Conservation (phyloP, 1,140 invertebrate genomes). For the Ceratoteleas bidentatus region DNA sequence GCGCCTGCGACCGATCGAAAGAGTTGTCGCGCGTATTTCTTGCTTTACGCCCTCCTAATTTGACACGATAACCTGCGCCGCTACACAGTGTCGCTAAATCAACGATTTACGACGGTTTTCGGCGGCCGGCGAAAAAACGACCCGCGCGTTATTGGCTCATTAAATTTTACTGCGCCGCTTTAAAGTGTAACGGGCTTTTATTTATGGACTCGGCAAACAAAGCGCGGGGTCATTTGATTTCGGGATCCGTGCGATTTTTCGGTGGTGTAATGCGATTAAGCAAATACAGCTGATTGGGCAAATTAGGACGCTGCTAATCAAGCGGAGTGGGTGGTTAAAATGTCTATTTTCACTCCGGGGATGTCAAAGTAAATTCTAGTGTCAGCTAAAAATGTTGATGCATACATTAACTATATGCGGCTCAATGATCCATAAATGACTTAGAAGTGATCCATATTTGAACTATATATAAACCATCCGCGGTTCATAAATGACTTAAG, state of each 20-base stretch:
- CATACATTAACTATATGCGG: too few relatives aligned
- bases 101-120: slow-evolving; percentile 44
- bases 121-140: slow-evolving; percentile 17
- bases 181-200: not conserved
- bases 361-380: too few relatives aligned
- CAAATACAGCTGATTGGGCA: too few relatives aligned
- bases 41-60: slow-evolving; percentile 69
- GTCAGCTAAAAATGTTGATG: too few relatives aligned
- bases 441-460: too few relatives aligned
- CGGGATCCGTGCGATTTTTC: not conserved
- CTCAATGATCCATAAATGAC: too few relatives aligned
- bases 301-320: too few relatives aligned
- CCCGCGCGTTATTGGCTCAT: slow-evolving; percentile 25
- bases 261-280: too few relatives aligned
- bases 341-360: too few relatives aligned
- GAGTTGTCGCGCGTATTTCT: slow-evolving; percentile 53
- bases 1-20: slow-evolving; percentile 38
- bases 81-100: slow-evolving; percentile 31
- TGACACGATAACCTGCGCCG: slow-evolving; percentile 68
- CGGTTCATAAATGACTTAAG: too few relatives aligned
- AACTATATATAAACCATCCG: too few relatives aligned
- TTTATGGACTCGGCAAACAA: not conserved
- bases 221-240: not conserved
- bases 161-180: slow-evolving; percentile 29
- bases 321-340: too few relatives aligned